Conservation (phyloP, 1,140 invertebrate genomes). For the Lutraria rhynchaena region DNA sequence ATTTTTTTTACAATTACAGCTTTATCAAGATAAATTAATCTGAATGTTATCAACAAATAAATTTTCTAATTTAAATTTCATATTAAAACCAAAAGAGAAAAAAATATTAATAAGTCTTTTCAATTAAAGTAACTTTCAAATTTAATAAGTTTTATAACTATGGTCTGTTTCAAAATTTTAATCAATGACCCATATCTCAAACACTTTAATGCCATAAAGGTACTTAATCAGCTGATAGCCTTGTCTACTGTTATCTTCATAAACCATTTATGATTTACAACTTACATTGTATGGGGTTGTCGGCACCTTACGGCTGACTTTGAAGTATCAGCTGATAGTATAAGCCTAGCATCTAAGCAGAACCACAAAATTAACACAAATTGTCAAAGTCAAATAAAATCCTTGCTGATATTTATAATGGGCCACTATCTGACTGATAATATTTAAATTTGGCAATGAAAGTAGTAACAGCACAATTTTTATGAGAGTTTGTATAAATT, state of each 20-base stretch:
- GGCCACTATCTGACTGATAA: not conserved
- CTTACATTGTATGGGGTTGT: conserved; percentile 20
- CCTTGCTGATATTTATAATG: not conserved
- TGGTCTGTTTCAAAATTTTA: conserved; percentile 31
- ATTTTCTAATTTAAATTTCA: no score
- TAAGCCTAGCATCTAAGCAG: not conserved
- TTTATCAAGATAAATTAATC: no score
- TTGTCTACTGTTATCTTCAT: conserved; percentile 15
- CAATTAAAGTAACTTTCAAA: no score
- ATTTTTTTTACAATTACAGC: no score
- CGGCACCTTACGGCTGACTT: conserved; percentile 9
- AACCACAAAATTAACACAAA: not conserved
- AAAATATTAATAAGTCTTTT: no score
- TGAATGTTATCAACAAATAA: no score
- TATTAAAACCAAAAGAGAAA: no score
- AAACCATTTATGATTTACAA: conserved; percentile 26
- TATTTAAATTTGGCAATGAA: no score
- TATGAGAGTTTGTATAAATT: no score
- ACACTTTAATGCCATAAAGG: not conserved
- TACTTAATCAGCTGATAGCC: not conserved
- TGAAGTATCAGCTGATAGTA: conserved; percentile 34
- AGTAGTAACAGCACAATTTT: no score
- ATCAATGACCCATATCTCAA: not conserved
- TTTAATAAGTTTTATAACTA: not conserved
- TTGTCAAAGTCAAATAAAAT: conserved; percentile 20